Percentiles rank a stretch among this genome's conserved stretches.
phyloP scores from a whole-genome alignment of 2,888 invertebrate genomes.

The Archips crataeganus region DNA sequence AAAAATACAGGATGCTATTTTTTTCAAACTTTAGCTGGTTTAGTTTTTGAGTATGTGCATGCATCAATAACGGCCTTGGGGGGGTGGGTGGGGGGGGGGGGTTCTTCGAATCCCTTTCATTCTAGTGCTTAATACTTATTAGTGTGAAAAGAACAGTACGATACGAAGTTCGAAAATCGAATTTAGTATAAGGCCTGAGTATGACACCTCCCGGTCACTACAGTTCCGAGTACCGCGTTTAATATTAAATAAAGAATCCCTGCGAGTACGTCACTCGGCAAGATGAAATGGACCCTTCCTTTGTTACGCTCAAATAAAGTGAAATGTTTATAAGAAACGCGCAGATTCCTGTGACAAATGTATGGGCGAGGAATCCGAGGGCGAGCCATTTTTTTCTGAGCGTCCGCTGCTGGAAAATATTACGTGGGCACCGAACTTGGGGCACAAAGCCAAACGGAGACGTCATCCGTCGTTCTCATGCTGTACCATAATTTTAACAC shows the following conservation, averaged over 20 bases:
- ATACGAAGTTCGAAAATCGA: too few species aligned
- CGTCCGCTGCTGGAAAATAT: constrained; percentile 30
- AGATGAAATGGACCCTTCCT: constrained; percentile 25
- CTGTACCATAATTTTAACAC: too few species aligned
- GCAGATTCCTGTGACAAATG: constrained; percentile 36
- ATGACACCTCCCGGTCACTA: neutral
- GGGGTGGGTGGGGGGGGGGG: too few species aligned
- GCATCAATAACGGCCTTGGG: too few species aligned
- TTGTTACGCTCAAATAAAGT: constrained; percentile 33
- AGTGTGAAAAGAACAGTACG: too few species aligned
- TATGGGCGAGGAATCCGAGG: constrained; percentile 23
- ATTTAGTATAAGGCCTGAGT: too few species aligned
- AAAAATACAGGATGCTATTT: too few species aligned
- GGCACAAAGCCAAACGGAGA: neutral
- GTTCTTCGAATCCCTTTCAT: too few species aligned
- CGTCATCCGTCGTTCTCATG: neutral
- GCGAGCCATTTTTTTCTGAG: constrained; percentile 12
- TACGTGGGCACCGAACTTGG: constrained; percentile 1
- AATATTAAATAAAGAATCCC: constrained; percentile 31
- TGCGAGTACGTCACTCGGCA: constrained; percentile 11
- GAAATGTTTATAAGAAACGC: constrained; percentile 40
- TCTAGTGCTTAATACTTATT: too few species aligned
- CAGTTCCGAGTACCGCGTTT: constrained; percentile 1
- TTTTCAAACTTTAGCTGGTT: too few species aligned
- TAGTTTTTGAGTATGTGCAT: too few species aligned